Percentiles rank a stretch among this genome's conserved stretches.
These are phyloP conservation scores for Corythoichthys intestinalis DNA, from an alignment of 2,113 vertebrate species.

Conservation along the genomic window DNA sequence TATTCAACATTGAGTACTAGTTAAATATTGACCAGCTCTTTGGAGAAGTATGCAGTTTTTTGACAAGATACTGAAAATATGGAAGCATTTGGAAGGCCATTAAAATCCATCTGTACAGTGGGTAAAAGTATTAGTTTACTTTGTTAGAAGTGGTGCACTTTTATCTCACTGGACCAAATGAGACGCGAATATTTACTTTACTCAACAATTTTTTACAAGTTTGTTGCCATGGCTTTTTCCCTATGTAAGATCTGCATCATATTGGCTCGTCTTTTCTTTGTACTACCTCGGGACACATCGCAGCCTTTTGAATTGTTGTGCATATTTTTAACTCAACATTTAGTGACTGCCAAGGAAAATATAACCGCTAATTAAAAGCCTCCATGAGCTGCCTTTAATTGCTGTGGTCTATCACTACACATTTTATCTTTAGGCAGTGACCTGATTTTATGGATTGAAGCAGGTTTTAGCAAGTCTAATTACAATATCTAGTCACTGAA, in stretches of 20 bases:
- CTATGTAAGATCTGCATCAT: not conserved
- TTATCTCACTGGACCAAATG: not conserved
- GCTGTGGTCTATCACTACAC: not conserved
- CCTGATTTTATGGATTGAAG: constrained; percentile 2
- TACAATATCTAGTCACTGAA: not conserved
- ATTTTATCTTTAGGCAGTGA: constrained; percentile 2
- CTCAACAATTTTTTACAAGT: not conserved
- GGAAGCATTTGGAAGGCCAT: not conserved
- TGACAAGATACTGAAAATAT: not conserved
- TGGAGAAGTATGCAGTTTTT: not conserved
- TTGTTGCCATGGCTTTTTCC: not conserved
- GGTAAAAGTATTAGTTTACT: not conserved
- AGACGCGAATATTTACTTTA: not conserved
- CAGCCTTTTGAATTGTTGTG: constrained; percentile 5
- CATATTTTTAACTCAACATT: constrained; percentile 9
- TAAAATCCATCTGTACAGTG: not conserved
- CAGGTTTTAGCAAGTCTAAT: not conserved
- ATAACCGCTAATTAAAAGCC: constrained; percentile 8
- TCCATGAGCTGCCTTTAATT: not conserved
- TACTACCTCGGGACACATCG: not conserved
- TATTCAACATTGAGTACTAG: not conserved
- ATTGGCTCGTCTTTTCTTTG: not conserved
- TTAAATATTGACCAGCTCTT: not conserved
- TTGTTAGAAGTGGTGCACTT: not conserved
- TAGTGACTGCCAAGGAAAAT: constrained; percentile 5